Percentiles rank a stretch among this genome's conserved stretches.
Conservation (phyloP, 2,113 vertebrate genomes). For the Ammodytes marinus region DNA sequence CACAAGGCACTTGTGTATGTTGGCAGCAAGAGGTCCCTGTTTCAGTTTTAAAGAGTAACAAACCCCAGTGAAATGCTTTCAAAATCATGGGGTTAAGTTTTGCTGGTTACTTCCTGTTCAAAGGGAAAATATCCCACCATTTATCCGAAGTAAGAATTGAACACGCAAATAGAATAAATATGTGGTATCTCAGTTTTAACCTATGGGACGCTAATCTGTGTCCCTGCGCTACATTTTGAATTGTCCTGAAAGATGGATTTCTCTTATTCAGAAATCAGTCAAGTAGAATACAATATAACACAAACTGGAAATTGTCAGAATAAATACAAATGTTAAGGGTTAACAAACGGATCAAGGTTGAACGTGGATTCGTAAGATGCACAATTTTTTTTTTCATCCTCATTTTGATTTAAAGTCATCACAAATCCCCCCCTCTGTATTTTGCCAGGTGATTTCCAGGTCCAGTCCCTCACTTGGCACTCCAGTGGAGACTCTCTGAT, state of each 20-base stretch:
- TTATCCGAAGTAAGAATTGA: neutral
- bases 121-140: neutral
- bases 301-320: neutral
- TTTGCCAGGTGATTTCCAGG: conserved; percentile 89
- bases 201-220: neutral
- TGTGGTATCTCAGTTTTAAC: neutral
- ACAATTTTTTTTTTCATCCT: neutral
- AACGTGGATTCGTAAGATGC: neutral
- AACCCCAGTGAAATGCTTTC: neutral
- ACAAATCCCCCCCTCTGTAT: neutral
- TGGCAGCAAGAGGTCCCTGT: conserved; percentile 9
- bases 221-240: neutral
- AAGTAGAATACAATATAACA: neutral
- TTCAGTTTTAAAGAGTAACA: neutral
- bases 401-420: neutral
- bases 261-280: neutral
- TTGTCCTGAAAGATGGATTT: neutral
- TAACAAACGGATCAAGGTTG: neutral
- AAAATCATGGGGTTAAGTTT: neutral
- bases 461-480: conserved; percentile 91
- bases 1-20: neutral
- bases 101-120: neutral
- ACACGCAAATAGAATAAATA: neutral
- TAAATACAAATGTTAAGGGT: neutral
- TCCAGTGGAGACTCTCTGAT: conserved; percentile 86